phyloP scores from a whole-genome alignment of 1,140 invertebrate species.

The Dendroctonus valens region DNA sequence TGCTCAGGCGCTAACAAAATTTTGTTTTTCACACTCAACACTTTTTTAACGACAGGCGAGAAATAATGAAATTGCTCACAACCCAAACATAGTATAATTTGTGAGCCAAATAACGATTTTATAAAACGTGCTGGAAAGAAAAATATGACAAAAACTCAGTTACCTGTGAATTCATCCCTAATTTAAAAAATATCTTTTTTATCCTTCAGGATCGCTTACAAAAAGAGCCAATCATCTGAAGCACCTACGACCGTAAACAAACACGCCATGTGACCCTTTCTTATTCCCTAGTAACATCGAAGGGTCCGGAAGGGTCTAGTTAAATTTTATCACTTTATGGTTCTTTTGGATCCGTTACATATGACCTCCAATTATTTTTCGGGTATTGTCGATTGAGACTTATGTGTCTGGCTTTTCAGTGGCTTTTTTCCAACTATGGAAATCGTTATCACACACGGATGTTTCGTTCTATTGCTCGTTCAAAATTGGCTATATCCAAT shows the following conservation, averaged over 20 bases:
- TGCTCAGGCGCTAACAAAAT: slow-evolving; percentile 20
- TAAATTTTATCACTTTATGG: slow-evolving; percentile 30
- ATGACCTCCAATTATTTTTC: slow-evolving; percentile 5
- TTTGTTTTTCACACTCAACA: too few species aligned
- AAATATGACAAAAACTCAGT: not conserved
- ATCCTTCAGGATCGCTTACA: slow-evolving; percentile 7
- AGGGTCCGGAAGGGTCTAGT: slow-evolving; percentile 25
- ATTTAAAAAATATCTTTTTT: slow-evolving; percentile 34
- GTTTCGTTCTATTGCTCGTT: too few species aligned
- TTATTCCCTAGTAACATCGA: slow-evolving; percentile 23
- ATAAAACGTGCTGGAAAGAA: too few species aligned
- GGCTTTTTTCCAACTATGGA: too few species aligned
- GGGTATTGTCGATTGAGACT: not conserved
- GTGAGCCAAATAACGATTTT: too few species aligned
- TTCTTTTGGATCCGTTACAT: slow-evolving; percentile 21
- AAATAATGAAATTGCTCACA: too few species aligned
- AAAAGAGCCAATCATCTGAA: slow-evolving; percentile 22
- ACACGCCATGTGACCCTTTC: slow-evolving; percentile 22
- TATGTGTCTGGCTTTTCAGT: too few species aligned
- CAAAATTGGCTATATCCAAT: too few species aligned
- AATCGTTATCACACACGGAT: too few species aligned
- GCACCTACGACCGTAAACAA: slow-evolving; percentile 17
- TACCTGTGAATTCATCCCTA: slow-evolving; percentile 16
- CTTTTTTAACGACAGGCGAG: too few species aligned
- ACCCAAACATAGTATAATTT: too few species aligned